phyloP scores from a whole-genome alignment of 2,113 vertebrate species.

The Craseonycteris thonglongyai region DNA sequence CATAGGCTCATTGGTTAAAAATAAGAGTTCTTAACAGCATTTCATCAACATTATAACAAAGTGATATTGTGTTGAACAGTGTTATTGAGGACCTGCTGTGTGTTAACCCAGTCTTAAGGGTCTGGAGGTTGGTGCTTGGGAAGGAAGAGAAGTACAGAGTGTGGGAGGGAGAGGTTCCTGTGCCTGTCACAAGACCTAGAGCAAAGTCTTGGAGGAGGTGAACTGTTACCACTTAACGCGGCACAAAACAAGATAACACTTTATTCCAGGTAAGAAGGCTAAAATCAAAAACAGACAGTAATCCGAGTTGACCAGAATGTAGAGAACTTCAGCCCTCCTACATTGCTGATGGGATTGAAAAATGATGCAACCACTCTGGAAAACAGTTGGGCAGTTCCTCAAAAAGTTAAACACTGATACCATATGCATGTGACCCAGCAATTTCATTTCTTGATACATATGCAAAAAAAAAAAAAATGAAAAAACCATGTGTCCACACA shows the following conservation, averaged over 20 bases:
- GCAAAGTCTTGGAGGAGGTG: not conserved
- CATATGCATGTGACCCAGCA: not conserved
- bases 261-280: not conserved
- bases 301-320: not conserved
- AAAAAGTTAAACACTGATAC: not conserved
- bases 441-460: not conserved
- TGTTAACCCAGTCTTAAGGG: not conserved
- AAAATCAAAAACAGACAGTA: not conserved
- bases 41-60: not conserved
- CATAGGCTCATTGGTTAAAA: not conserved
- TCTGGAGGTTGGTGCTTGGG: not conserved
- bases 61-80: not conserved
- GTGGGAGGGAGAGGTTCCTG: not conserved
- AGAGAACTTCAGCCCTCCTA: not conserved
- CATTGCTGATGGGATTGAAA: not conserved
- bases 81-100: not conserved
- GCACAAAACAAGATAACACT: not conserved
- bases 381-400: not conserved
- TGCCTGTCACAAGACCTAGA: not conserved
- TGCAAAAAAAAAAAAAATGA: not conserved
- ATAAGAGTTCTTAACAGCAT: not conserved
- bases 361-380: not conserved
- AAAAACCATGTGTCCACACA: not conserved
- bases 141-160: not conserved
- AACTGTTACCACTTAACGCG: not conserved